Evolutionary conservation across 2,797 vertebrate species (phyloP), one percentile per base, ranked within the genome.

Genomic region (Danio albolineatus): DNA sequence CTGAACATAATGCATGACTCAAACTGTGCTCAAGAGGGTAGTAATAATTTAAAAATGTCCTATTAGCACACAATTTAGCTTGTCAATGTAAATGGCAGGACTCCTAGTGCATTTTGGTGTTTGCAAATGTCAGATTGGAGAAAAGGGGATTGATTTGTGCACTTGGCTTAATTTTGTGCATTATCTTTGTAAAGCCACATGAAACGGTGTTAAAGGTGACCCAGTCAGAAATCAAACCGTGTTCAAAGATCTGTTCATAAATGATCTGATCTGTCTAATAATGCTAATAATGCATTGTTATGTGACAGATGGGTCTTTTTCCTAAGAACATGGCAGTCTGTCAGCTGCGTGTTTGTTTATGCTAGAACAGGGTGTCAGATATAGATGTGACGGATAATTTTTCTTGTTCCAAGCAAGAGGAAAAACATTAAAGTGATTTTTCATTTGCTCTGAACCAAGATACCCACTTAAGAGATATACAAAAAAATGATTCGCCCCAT

Each of bases 221-320:
- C 6, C 39, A 65, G 17, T 61, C 44, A 10, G 28, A 43, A 38
- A 57, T 44, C 5, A 54, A 57, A 77, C 13, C 36, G 39, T 21
- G 75, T 76, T 44, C 5, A 70, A 36, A 8, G 16, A 49, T 12
- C 49, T 61, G 64, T 71, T 39, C 28, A 17, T 49, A 10, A 72
- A 54, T 54, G 46, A 62, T 62, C 19, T 46, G 19, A 79, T 71
- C 44, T 16, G 54, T 51, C 36, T 43, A 38, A 71, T 60, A 28
- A 71, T 51, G 39, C 66, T 44, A 69, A 66, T 28, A 41, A 56
- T 71, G 17, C 8, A 21, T 67, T 77, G 62, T 51, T 64, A 56
- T 41, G 28, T 54, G 76, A 56, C 84, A 81, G 84, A 81, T 85
- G 62, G 56, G 73, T 56, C 57, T 49, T 54, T 53, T 8, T 70